Base-by-base conservation (phyloP, 2,113 vertebrate genomes). In the Campylomormyrus tamandua region DNA sequence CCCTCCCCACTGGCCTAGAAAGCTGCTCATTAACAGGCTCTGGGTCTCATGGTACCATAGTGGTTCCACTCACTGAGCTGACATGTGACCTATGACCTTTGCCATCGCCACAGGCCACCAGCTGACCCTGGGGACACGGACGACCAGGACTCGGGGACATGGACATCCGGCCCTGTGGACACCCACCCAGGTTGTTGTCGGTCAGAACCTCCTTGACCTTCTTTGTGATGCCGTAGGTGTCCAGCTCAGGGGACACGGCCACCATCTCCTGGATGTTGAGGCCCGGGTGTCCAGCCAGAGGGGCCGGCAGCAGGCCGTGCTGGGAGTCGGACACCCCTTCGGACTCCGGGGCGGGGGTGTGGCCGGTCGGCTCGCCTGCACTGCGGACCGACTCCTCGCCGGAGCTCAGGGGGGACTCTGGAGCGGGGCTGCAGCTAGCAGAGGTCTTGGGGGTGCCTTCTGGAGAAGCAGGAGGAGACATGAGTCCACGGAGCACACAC, bases 391-490 rank as follows among this genome's bases (percentile, higher is more conserved):
- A 99, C 83, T 99, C 98, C 62, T 97, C 97, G 0, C 94, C 94
- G 86, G 98, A 98, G 90, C 98, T 99, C 94, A 98, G 96, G 0
- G 98, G 98, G 19, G 98, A 98, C 87, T 98, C 98, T 0, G 98
- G 97, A 88, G 98, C 97, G 0, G 98, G 98, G 93, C 98, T 99
- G 95, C 98, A 98, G 95, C 98, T 98, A 87, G 97, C 97, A 6
- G 98, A 99, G 91, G 98, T 98, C 96, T 98, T 98, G 94, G 98
- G 98, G 92, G 97, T 99, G 94, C 97, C 97, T 95, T 98, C 98
- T 96, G 94, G 90, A 91, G 86, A 66, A 94, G 90, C 91, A 91
- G 91, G 88, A 35, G 88, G 90, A 86, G 80, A 62, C 10, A 70
- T 70, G 62, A 31, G 27, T 31, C n/a, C 9, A 70, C 1, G 10